Evolutionary conservation across 2,888 invertebrate genomes (phyloP), one percentile per base, ranked within the genome.

Genomic region (Pocota personata): DNA sequence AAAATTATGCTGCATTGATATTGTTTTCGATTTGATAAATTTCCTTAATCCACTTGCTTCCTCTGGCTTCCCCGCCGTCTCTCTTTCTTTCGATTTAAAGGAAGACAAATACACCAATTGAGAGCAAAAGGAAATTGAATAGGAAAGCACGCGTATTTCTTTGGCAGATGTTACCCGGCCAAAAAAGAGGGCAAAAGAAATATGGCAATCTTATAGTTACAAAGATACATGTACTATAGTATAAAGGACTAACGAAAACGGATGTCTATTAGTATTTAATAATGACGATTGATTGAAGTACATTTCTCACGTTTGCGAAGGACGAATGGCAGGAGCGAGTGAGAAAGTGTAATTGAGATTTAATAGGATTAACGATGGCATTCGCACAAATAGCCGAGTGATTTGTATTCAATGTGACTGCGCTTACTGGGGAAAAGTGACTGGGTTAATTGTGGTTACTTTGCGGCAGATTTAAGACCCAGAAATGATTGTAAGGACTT

Each of bases 201-300:
- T 58, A 76, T 76, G 30, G 24, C 37, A 55, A 30, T 57, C 69
- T 50, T 27, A 37, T 12, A 16, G 21, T 52, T 21, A 58, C 19
- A 48, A 32, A 37, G 37, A 32, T 64, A 43, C 30, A 57, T 48
- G 37, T 64, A 43, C 37, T 48, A 19, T 57, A n/a, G 21, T 43
- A 37, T 35, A 67, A 73, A 78, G 71, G 30, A 48, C 60, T 52
- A 64, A 66, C 50, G 58, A 86, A 66, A 79, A 72, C 80, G 66
- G 43, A 77, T 86, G 86, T 82, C 82, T 86, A 86, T 86, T 86
- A 86, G 86, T 86, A 77, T 86, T 86, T 86, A 86, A 86, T 86
- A 86, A 86, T 86, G 86, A 86, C 86, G 82, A 86, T 86, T 86
- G 86, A 86, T 86, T 86, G 67, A 57, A 82, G 76, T 62, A 48